Evolutionary conservation across 2,797 vertebrate species (phyloP).

Genomic region (Phataginus tricuspis): DNA sequence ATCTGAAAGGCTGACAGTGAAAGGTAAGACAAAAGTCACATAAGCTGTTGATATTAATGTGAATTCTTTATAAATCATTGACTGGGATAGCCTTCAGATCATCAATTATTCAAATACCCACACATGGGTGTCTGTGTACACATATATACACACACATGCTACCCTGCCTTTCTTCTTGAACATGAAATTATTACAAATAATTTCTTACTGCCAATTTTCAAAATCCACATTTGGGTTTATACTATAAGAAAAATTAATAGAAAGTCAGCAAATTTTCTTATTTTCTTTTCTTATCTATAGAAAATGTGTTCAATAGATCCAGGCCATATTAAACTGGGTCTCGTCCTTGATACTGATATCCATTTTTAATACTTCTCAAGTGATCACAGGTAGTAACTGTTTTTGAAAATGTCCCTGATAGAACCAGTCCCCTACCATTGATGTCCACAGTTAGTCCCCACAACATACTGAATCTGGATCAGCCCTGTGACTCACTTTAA

Average conservation of each 20-base stretch:
- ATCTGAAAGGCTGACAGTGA: not conserved
- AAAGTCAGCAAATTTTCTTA: constrained; percentile 3
- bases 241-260: constrained; percentile 38
- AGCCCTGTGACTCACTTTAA: not conserved
- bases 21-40: not conserved
- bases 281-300: constrained; percentile 51
- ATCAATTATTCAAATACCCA: not conserved
- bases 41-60: not conserved
- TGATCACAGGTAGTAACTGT: constrained; percentile 82
- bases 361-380: constrained; percentile 95
- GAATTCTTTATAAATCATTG: not conserved
- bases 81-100: not conserved
- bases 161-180: not conserved
- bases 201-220: constrained; percentile 67
- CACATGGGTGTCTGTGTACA: too few species aligned
- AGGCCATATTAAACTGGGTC: constrained; percentile 93
- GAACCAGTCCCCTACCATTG: not conserved
- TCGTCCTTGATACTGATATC: constrained; percentile 97
- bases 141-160: not conserved
- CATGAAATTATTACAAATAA: constrained; percentile 63
- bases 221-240: constrained; percentile 59
- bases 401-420: not conserved
- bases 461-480: not conserved
- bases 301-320: constrained; percentile 89
- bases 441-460: not conserved